Evolutionary conservation across 2,113 vertebrate genomes (phyloP), one percentile per base, ranked within the genome.

Genomic region (Pterocles burchelli): DNA sequence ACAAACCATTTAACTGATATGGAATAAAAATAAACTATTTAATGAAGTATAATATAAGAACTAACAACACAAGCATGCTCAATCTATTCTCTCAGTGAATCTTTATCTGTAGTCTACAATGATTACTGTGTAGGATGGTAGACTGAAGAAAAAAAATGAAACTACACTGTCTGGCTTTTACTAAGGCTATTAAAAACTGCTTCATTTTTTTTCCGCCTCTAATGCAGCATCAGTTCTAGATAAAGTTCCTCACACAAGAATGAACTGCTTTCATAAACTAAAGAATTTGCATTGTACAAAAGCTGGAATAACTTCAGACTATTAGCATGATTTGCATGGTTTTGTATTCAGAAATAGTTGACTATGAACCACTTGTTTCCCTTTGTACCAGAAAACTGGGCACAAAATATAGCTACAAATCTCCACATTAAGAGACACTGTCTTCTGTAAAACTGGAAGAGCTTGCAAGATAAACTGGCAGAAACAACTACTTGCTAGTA

Each of bases 221-320:
- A 76, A 83, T 20, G 12, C 54, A 93, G 34, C 26, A 76, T 66
- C 36, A 63, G 38, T 31, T 74, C 52, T 88, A 55, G 58, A 33
- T 17, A 25, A 68, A 95, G 52, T 28, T 89, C 49, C 34, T 65
- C 54, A 85, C 21, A 20, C 16, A 75, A 88, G 65, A 89, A 21
- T 43, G 33, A 73, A 49, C 51, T 58, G 31, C 72, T 83, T 90
- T 80, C 41, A 85, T 73, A 65, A 70, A 70, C 24, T 81, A 29
- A 31, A 78, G 24, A 67, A 95, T 92, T 84, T 89, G 76, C 93
- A 89, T 91, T 71, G 72, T n/a, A 57, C 55, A 88, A 36, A 49
- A 91, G 66, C 2, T 96, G 88, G 88, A 94, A 43, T 77, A 88
- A 86, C 73, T 90, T 95, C 90, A 90, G 72, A 94, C 18, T 38